These are phyloP conservation scores for Drosophila burlai DNA, from an alignment of 1,140 invertebrate genomes.

Conservation along the genomic window DNA sequence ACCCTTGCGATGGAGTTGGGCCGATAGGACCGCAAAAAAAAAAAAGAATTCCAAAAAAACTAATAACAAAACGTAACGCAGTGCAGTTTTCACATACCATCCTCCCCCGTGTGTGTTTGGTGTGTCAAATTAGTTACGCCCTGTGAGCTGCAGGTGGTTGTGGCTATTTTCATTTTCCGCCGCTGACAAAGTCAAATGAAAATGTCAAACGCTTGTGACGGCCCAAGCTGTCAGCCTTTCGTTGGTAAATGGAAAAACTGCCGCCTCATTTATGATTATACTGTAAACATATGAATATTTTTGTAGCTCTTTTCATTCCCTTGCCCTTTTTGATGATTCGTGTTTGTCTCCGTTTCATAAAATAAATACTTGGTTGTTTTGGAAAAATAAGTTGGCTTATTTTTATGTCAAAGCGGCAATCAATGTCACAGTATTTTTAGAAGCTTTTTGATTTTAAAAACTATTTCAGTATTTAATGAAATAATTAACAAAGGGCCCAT, in stretches of 20 bases:
- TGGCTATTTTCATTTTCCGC: slow-evolving; percentile 27
- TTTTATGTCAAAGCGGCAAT: slow-evolving; percentile 1
- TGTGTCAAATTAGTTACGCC: slow-evolving; percentile 74
- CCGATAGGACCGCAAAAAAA: slow-evolving; percentile 31
- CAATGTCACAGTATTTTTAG: slow-evolving; percentile 2
- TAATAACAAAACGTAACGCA: slow-evolving; percentile 8
- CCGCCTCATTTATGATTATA: slow-evolving; percentile 37
- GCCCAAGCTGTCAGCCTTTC: slow-evolving; percentile 42
- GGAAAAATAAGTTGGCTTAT: slow-evolving; percentile 11
- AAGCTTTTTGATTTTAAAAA: neutral
- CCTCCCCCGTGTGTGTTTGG: slow-evolving; percentile 30
- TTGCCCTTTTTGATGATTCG: neutral
- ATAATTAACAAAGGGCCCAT: neutral
- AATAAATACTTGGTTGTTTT: slow-evolving; percentile 2
- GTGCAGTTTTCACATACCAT: slow-evolving; percentile 23
- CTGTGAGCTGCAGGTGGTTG: slow-evolving; percentile 65
- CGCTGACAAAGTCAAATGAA: slow-evolving; percentile 57
- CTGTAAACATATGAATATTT: slow-evolving; percentile 9
- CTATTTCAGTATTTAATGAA: neutral
- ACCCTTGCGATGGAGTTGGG: slow-evolving; percentile 60
- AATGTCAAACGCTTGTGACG: slow-evolving; percentile 58
- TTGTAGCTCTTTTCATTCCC: neutral
- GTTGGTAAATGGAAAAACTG: slow-evolving; percentile 48
- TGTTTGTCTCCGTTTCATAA: slow-evolving; percentile 5
- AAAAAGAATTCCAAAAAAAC: neutral